A percentile compares a stretch with the other conserved stretches of the same genome.
Evolutionary conservation across 23 tunicate species (phyloP).

Genomic region (Oikopleura vanhoeffeni): DNA sequence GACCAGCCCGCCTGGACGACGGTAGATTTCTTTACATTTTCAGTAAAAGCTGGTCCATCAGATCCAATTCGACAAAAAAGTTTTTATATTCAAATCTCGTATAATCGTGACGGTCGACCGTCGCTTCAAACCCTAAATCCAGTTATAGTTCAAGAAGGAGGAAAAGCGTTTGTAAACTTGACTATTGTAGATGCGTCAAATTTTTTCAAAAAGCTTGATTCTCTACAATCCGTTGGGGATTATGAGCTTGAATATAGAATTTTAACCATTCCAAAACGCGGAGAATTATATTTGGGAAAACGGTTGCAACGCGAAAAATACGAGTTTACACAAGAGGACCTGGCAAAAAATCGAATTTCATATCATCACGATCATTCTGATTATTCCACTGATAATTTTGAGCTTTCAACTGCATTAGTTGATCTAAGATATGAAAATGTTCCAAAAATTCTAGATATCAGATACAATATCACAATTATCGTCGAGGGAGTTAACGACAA

Average conservation of each 20-base stretch:
- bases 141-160: neutral
- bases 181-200: neutral
- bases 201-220: neutral
- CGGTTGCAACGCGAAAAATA: neutral
- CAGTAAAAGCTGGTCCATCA: neutral
- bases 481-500: slow-evolving; percentile 1
- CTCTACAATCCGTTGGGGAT: neutral
- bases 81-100: neutral
- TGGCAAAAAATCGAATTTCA: neutral
- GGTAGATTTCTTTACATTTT: slow-evolving; percentile 5
- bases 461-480: neutral
- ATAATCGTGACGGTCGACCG: neutral
- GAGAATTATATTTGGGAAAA: neutral
- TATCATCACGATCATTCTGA: neutral
- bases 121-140: neutral
- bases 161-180: neutral
- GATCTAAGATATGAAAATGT: neutral
- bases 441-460: neutral
- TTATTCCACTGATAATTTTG: neutral
- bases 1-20: slow-evolving; percentile 6
- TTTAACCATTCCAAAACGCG: neutral
- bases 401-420: neutral
- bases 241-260: neutral
- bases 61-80: neutral
- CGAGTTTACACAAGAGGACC: neutral